Evolutionary conservation across 2,888 invertebrate genomes (phyloP), one percentile per base, ranked within the genome.

Genomic region (Eueremaeus valkanovi): DNA sequence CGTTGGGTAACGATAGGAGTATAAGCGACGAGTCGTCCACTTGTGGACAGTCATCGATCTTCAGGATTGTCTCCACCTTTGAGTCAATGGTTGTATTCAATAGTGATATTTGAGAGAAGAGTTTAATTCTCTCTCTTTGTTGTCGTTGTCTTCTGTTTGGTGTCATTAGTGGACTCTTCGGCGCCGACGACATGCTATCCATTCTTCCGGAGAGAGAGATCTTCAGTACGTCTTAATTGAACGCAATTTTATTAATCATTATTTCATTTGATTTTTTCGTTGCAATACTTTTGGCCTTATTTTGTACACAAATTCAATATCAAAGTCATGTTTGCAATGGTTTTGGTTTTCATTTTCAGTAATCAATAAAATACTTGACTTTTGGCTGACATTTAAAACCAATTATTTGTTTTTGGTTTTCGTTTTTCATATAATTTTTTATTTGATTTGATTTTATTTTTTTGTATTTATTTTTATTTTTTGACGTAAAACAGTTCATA

Each of bases 21-120:
- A 76, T 36, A 21, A 77, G 63, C 18, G 76, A 76, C 27, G 72
- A 77, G 42, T 77, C 77, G 58, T 77, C 77, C 9, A 77, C 75
- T 70, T 49, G 70, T 9, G 75, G 58, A 55, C 75, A 75, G 33
- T 72, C 75, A 11, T 75, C 75, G 51, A 75, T 70, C 36, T 75
- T 75, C 8, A 75, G 58, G 16, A 70, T 75, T 21, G 70, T 51
- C 11, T 45, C 70, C 9, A 75, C 51, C 36, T 75, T 75, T 29
- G 51, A 51, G n/a, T 75, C 75, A 18, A 75, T 24, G 6, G 75
- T 75, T 31, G 72, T 72, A 11, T 49, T 42, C 16, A 75, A 45
- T 9, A 75, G 31, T 29, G 75, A 55, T 24, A 75, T n/a, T 21
- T 75, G 75, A 1, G 75, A 75, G 18, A 70, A 45, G 33, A 75